Conservation (phyloP, 2,888 invertebrate genomes). For the Ochropacha duplaris region DNA sequence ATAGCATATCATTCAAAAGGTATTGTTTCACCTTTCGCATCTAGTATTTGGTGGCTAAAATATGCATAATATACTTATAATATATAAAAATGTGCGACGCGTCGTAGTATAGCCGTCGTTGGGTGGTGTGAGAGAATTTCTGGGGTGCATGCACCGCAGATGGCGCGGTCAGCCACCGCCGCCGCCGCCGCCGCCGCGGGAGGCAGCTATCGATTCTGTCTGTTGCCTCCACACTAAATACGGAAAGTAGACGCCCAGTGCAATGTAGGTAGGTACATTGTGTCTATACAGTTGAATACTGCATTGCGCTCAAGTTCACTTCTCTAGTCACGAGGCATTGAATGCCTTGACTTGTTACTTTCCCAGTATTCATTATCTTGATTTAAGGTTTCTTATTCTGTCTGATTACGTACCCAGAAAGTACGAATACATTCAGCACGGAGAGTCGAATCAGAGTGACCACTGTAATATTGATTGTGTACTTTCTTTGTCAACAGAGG, state of each 20-base stretch:
- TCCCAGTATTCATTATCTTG: conserved; percentile 47
- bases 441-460: background rate
- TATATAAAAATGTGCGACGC: background rate
- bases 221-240: conserved; percentile 64
- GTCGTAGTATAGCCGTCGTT: background rate
- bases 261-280: conserved; percentile 35
- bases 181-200: conserved; percentile 31
- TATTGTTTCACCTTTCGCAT: no score
- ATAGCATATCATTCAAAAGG: no score
- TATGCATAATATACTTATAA: no score
- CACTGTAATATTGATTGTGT: conserved; percentile 12
- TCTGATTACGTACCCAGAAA: conserved; percentile 27
- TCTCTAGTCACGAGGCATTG: conserved; percentile 59
- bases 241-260: conserved; percentile 53
- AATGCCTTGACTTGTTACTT: conserved; percentile 58
- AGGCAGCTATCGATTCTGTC: conserved; percentile 75
- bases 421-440: conserved; percentile 21
- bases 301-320: conserved; percentile 57
- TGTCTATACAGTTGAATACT: conserved; percentile 38
- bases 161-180: conserved; percentile 51
- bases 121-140: conserved; percentile 20
- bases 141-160: conserved; percentile 54
- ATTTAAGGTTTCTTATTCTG: conserved; percentile 35
- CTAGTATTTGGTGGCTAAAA: no score
- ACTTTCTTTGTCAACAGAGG: conserved; percentile 85